A percentile compares a stretch with the other conserved stretches of the same genome.
These are phyloP conservation scores for Cacatua alba DNA, from an alignment of 2,113 vertebrate species.

Conservation along the genomic window DNA sequence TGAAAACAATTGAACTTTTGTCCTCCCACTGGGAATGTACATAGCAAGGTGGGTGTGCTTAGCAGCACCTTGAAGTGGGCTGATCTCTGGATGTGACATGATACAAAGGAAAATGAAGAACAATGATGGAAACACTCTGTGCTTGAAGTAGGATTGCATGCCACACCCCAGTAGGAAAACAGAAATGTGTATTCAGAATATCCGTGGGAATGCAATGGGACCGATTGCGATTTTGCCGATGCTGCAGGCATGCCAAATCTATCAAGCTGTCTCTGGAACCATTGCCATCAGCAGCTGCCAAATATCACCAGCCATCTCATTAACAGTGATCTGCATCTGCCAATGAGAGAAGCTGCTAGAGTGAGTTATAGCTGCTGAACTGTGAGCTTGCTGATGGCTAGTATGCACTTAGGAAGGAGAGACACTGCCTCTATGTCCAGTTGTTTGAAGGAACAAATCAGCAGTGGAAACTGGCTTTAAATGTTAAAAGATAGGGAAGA, in stretches of 20 bases:
- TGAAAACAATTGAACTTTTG: not conserved
- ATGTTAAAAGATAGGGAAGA: not conserved
- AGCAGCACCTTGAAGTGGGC: not conserved
- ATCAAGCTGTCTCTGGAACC: not conserved
- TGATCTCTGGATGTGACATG: not conserved
- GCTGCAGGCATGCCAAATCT: not conserved
- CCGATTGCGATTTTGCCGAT: rapidly evolving
- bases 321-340: not conserved
- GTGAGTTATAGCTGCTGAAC: not conserved
- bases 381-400: not conserved
- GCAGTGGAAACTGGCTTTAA: not conserved
- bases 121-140: not conserved
- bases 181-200: not conserved
- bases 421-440: not conserved
- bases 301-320: not conserved
- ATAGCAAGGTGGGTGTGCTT: not conserved
- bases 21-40: not conserved
- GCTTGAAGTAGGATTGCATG: not conserved
- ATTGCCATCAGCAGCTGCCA: not conserved
- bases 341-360: not conserved
- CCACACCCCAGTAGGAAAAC: not conserved
- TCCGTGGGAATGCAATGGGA: not conserved
- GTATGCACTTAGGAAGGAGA: not conserved
- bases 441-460: not conserved
- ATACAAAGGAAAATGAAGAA: not conserved